These are phyloP conservation scores for Deroptyus accipitrinus DNA, from an alignment of 2,113 vertebrate species.

Conservation along the genomic window DNA sequence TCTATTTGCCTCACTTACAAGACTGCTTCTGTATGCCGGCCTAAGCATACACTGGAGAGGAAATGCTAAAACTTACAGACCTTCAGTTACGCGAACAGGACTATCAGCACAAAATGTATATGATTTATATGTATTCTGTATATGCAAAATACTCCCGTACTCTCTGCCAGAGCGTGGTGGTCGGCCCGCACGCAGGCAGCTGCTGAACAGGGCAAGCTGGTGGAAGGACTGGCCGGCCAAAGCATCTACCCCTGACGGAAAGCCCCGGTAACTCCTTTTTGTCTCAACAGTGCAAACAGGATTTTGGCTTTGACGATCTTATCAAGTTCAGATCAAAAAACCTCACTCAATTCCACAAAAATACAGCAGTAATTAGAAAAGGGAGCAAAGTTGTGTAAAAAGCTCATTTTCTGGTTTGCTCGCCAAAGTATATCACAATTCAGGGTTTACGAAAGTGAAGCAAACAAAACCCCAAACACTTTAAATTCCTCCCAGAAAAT, in stretches of 20 bases:
- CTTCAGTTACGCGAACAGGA: neutral
- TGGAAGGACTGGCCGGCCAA: neutral
- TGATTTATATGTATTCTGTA: accelerated
- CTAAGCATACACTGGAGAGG: neutral
- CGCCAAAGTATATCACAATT: neutral
- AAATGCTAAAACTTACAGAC: neutral
- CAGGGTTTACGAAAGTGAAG: slow-evolving; percentile 16
- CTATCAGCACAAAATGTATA: neutral
- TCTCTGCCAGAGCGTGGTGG: accelerated
- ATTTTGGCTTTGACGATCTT: neutral
- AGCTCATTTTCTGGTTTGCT: slow-evolving; percentile 36
- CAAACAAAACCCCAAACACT: neutral
- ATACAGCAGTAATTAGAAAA: slow-evolving; percentile 34
- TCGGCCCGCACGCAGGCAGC: neutral
- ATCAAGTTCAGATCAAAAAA: neutral
- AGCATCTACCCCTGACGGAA: neutral
- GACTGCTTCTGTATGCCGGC: neutral
- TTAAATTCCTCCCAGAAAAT: neutral
- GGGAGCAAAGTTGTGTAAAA: slow-evolving; percentile 25
- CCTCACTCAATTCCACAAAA: slow-evolving; percentile 1
- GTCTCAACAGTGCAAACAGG: neutral
- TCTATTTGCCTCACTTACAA: neutral
- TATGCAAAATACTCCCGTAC: neutral
- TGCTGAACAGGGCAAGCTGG: neutral
- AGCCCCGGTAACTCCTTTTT: slow-evolving; percentile 31